phyloP scores from a whole-genome alignment of 1,140 invertebrate genomes.

The Aphaenogaster floridana region DNA sequence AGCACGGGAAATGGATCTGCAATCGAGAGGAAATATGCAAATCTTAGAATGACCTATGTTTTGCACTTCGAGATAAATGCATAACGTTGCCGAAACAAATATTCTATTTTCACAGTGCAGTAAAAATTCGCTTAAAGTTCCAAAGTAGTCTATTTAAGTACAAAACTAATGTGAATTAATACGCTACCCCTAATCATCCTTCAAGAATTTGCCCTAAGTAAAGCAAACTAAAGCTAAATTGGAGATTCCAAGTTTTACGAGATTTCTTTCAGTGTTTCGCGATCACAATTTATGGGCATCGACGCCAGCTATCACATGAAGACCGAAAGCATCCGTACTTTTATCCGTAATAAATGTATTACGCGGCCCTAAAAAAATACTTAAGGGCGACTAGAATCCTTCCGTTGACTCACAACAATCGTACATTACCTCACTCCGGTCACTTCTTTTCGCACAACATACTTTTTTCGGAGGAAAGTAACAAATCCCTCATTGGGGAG shows the following conservation, averaged over 20 bases:
- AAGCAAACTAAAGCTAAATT: conserved; percentile 41
- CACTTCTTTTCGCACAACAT: neutral
- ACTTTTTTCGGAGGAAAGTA: neutral
- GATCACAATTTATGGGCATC: conserved; percentile 25
- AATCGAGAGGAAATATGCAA: conserved; percentile 24
- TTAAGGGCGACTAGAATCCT: conserved; percentile 74
- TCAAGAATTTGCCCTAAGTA: conserved; percentile 5
- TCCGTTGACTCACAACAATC: conserved; percentile 36
- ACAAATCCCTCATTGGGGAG: conserved; percentile 32
- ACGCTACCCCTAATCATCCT: neutral
- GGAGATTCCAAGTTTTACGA: conserved; percentile 30
- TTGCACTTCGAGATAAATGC: conserved; percentile 27
- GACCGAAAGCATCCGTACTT: conserved; percentile 50
- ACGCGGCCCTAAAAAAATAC: conserved; percentile 56
- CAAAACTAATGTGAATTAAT: conserved; percentile 50
- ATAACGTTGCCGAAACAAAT: conserved; percentile 7
- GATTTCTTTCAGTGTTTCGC: conserved; percentile 36
- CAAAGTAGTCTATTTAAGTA: conserved; percentile 49
- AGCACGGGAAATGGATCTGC: neutral
- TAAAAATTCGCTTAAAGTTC: conserved; percentile 12
- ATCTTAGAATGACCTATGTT: conserved; percentile 26
- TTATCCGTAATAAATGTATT: conserved; percentile 23
- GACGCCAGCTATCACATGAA: conserved; percentile 64
- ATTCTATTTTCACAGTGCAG: conserved; percentile 4
- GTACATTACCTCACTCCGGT: conserved; percentile 1